Evolutionary conservation across 2,888 invertebrate species (phyloP), one percentile per base, ranked within the genome.

Genomic region (Andrena flavipes): DNA sequence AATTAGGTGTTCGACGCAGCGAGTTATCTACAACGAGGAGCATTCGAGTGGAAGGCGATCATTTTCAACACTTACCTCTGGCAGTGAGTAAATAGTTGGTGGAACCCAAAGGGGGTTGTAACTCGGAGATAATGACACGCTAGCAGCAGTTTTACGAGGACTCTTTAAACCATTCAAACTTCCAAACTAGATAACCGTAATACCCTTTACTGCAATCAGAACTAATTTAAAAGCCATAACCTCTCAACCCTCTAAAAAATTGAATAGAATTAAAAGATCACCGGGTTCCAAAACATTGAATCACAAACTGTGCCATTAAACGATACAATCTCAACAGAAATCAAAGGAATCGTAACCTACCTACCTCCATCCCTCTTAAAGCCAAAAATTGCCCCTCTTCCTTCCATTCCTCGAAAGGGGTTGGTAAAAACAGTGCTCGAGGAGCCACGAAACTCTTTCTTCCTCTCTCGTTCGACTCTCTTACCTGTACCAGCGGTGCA

Each of bases 401-500:
- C 56, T 56, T 23, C 26, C 56, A 23, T 20, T 23, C 2, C 23
- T 56, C 1, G 23, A 56, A 56, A 56, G 26, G 56, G 20, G 20
- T 56, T 23, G 56, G 42, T 42, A 56, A 56, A 56, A 56, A 23
- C 23, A 42, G 42, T 13, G 13, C 13, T 42, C 42, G 13, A 13
- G 42, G 42, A 42, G 23, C 56, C 56, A 13, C 56, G 26, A 23
- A 56, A 26, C 63, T 35, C 35, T 54, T 10, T 35, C 42, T 48
- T 8, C 54, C n/a, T 6, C 51, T 51, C 20, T 42, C 5, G 29
- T 2, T 23, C 26, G 5, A 16, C 74, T 20, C 48, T 20, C 59
- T 64, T 67, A 70, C 67, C 70, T 48, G 54, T 20, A 49, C n/a
- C 69, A 6, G 29, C 30, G 7, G 59, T 23, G 69, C 49, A 68